Evolutionary conservation across 30 jellyfish, hydroid and myxozoan species (phyloP).

Genomic region (Aurelia sp.): DNA sequence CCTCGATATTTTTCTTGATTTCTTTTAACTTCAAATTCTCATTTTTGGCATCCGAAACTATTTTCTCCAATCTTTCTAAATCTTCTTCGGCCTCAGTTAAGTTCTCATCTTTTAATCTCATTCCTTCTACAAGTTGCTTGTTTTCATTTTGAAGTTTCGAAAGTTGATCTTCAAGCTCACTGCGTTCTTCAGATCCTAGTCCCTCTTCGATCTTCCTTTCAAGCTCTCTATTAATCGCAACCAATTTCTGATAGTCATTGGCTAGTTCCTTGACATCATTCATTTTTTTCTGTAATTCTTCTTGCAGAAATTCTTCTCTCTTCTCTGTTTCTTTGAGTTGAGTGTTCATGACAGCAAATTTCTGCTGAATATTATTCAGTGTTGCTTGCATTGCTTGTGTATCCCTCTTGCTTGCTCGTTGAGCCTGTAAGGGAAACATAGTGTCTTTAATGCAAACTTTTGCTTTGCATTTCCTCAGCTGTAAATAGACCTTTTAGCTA

Average conservation of each 20-base stretch:
- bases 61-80: neutral
- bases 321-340: slow-evolving; percentile 18
- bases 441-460: too few species aligned
- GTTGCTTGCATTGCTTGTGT: neutral
- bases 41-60: neutral
- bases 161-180: slow-evolving; percentile 38
- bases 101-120: slow-evolving; percentile 17
- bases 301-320: slow-evolving; percentile 19
- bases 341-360: slow-evolving; percentile 12
- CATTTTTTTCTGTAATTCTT: slow-evolving; percentile 56
- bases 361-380: slow-evolving; percentile 20
- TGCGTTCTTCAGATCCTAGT: slow-evolving; percentile 51
- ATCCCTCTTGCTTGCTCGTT: slow-evolving; percentile 9
- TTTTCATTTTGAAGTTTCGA: slow-evolving; percentile 32
- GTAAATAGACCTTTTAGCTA: too few species aligned
- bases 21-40: slow-evolving; percentile 9
- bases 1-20: slow-evolving; percentile 1
- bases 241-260: slow-evolving; percentile 46
- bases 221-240: slow-evolving; percentile 32
- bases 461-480: too few species aligned
- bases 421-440: slow-evolving; percentile 30
- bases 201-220: slow-evolving; percentile 50
- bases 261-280: slow-evolving; percentile 59
- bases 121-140: slow-evolving; percentile 9
- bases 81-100: slow-evolving; percentile 7